Base-by-base conservation (phyloP, 2,113 vertebrate genomes). In the Hystrix brachyura region DNA sequence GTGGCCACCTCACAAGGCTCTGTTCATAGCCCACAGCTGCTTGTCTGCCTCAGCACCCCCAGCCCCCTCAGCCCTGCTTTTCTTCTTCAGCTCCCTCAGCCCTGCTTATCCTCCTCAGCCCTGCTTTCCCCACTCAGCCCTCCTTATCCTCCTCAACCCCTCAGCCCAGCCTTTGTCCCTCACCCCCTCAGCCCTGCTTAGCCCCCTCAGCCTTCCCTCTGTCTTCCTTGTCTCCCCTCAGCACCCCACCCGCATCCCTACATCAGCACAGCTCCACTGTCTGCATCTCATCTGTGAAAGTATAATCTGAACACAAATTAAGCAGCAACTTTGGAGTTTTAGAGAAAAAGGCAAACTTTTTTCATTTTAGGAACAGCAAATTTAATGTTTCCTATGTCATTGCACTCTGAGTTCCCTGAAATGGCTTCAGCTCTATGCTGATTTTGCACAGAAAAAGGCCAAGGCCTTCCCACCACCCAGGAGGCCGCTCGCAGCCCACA, bases 381-480 rank as follows among this genome's bases (percentile, higher is more conserved):
- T 38, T 34, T 81, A 79, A 74, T 64, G 64, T 95, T 34, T 93
- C n/a, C 59, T 80, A 3, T 92, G 72, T 91, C 94, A 87, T 0
- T 92, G 79, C 69, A 83, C 72, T 91, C 19, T 90, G 0, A 87
- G 23, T 95, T 64, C 84, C 32, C 19, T 80, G 83, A 87, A 93
- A 92, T 85, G 57, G 43, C 86, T 94, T 96, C 89, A 95, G 86
- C 60, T 86, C 51, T 96, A 59, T 96, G 91, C 71, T 97, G 88
- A 94, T 94, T 93, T 93, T 53, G 53, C 79, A 64, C 90, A 94
- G 57, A 88, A 94, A 74, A 91, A 21, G 57, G 13, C 59, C 3
- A 13, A 6, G 32, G 76, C 9, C 74, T 10, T 53, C 55, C 46
- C 19, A 23, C 60, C 76, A 1, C 29, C 11, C 9, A 2, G 2